phyloP scores from a whole-genome alignment of 2,888 invertebrate species.

The Thumatha senex region DNA sequence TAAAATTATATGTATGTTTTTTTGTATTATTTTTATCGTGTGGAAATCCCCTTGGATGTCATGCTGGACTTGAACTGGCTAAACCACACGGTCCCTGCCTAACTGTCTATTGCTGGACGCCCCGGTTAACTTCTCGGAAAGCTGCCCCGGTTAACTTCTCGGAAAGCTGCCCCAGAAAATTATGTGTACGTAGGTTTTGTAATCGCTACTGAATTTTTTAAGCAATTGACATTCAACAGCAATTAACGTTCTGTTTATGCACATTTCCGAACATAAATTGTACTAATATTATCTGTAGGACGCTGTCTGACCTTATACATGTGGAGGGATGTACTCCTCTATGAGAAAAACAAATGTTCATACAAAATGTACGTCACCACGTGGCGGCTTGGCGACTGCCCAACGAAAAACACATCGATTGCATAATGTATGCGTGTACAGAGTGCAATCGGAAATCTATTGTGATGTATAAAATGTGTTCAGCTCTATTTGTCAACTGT shows the following conservation, averaged over 20 bases:
- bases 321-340: not conserved
- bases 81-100: too few species aligned
- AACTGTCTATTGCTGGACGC: too few species aligned
- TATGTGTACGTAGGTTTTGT: too few species aligned
- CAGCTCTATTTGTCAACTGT: constrained; percentile 32
- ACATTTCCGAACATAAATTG: constrained; percentile 2
- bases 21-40: too few species aligned
- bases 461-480: constrained; percentile 31
- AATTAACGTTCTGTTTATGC: constrained; percentile 5
- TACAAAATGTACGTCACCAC: constrained; percentile 16
- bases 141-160: too few species aligned
- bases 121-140: too few species aligned
- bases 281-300: not conserved
- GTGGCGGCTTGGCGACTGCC: constrained; percentile 36
- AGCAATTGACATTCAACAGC: constrained; percentile 10
- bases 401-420: constrained; percentile 38
- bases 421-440: constrained; percentile 34
- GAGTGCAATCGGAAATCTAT: constrained; percentile 42
- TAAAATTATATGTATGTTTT: too few species aligned
- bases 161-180: too few species aligned
- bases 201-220: too few species aligned
- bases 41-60: too few species aligned
- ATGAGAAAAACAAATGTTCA: constrained; percentile 9
- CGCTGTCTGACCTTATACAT: not conserved
- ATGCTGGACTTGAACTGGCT: too few species aligned